A percentile compares a stretch with the other conserved stretches of the same genome.
Evolutionary conservation across 2,113 vertebrate genomes (phyloP).

Genomic region (Callocephalon fimbriatum): DNA sequence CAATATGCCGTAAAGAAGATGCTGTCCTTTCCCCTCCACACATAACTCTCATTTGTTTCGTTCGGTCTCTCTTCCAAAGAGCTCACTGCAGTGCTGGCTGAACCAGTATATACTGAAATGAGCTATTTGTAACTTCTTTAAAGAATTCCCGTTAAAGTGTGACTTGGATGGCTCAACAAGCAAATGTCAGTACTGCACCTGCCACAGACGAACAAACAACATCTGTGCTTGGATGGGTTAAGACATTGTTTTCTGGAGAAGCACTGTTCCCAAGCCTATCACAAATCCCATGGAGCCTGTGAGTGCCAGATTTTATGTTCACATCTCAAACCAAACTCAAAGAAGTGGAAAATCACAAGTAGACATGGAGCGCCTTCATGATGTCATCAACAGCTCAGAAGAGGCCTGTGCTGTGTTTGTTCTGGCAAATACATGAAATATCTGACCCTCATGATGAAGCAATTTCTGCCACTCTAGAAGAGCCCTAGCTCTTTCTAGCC

Average conservation of each 20-base stretch:
- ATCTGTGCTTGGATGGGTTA: neutral
- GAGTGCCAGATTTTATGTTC: neutral
- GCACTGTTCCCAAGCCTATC: neutral
- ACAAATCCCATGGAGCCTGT: neutral
- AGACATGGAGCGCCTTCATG: neutral
- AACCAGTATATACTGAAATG: neutral
- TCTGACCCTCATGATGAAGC: neutral
- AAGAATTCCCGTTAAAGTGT: neutral
- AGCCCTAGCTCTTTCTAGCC: neutral
- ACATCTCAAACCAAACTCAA: neutral
- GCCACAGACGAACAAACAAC: neutral
- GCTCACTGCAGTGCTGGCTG: neutral
- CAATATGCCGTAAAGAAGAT: neutral
- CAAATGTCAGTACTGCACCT: neutral
- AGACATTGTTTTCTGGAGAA: neutral
- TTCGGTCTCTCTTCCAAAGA: neutral
- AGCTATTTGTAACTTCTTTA: neutral
- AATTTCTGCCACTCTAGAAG: neutral
- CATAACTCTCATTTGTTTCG: neutral
- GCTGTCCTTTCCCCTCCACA: neutral
- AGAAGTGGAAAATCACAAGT: conserved; percentile 19
- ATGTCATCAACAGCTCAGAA: neutral
- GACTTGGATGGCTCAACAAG: neutral
- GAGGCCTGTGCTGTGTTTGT: neutral
- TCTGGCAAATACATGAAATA: neutral